Evolutionary conservation across 2,888 invertebrate species (phyloP).

Genomic region (Cerceris ruficornis): DNA sequence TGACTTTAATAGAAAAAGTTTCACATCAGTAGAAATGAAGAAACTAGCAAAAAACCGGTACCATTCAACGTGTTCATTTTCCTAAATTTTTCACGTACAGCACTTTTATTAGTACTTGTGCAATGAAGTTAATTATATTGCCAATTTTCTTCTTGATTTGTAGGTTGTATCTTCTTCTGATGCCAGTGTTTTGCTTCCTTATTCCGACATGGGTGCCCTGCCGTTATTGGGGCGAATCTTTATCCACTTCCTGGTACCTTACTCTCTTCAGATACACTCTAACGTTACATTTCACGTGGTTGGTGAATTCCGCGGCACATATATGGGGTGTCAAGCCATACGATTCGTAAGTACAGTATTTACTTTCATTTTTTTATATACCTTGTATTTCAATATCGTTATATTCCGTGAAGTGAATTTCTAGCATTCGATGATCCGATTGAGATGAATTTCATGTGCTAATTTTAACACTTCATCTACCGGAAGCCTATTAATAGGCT

Average conservation of each 20-base stretch:
- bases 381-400: slow-evolving; percentile 27
- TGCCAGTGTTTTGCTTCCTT: slow-evolving; percentile 90
- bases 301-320: slow-evolving; percentile 96
- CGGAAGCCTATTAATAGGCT: no score
- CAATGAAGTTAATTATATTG: no score
- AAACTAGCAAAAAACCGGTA: no score
- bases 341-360: slow-evolving; percentile 85
- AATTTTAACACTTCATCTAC: no score
- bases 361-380: background rate
- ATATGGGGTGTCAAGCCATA: slow-evolving; percentile 95
- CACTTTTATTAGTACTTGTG: no score
- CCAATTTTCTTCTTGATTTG: background rate
- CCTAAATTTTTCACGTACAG: no score
- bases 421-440: no score
- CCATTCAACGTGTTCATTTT: no score
- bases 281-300: slow-evolving; percentile 93
- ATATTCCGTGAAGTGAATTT: no score
- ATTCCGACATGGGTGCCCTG: slow-evolving; percentile 91
- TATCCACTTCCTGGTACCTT: slow-evolving; percentile 89
- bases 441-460: no score
- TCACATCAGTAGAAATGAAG: no score
- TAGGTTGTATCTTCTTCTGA: slow-evolving; percentile 89
- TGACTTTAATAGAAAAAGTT: no score
- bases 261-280: slow-evolving; percentile 90
- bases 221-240: slow-evolving; percentile 89